phyloP scores from a whole-genome alignment of 2,113 vertebrate species.

The Platycercus adscitus region DNA sequence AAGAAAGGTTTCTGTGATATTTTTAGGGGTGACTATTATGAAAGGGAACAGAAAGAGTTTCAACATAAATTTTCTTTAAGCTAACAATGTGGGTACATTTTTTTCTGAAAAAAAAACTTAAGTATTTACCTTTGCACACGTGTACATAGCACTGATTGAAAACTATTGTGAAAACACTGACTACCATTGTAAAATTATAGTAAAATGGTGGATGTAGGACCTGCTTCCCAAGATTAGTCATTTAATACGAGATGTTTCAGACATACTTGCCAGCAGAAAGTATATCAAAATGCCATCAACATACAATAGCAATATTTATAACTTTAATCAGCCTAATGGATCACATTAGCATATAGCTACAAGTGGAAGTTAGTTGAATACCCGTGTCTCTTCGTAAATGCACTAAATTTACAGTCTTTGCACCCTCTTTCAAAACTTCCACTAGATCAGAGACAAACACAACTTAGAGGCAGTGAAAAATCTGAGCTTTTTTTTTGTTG shows the following conservation, averaged over 20 bases:
- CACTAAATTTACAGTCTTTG: neutral
- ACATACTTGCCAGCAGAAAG: neutral
- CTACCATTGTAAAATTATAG: neutral
- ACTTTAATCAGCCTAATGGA: neutral
- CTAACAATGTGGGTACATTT: neutral
- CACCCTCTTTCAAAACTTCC: neutral
- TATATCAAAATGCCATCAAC: neutral
- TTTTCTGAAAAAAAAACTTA: neutral
- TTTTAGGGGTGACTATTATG: neutral
- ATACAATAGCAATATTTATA: neutral
- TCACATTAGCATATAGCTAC: neutral
- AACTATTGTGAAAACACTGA: neutral
- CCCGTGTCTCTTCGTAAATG: neutral
- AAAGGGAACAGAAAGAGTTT: neutral
- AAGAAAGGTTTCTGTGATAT: neutral
- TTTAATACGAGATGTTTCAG: neutral
- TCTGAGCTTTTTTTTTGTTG: accelerated
- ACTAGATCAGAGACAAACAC: neutral
- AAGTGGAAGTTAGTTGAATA: neutral
- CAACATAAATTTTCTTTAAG: neutral
- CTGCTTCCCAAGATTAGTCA: neutral
- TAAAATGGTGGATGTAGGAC: neutral
- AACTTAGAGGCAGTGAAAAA: neutral
- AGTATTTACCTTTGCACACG: neutral
- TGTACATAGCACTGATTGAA: neutral